A percentile compares a stretch with the other conserved stretches of the same genome.
Evolutionary conservation across 1,140 invertebrate genomes (phyloP).

Genomic region (Formica selysi): DNA sequence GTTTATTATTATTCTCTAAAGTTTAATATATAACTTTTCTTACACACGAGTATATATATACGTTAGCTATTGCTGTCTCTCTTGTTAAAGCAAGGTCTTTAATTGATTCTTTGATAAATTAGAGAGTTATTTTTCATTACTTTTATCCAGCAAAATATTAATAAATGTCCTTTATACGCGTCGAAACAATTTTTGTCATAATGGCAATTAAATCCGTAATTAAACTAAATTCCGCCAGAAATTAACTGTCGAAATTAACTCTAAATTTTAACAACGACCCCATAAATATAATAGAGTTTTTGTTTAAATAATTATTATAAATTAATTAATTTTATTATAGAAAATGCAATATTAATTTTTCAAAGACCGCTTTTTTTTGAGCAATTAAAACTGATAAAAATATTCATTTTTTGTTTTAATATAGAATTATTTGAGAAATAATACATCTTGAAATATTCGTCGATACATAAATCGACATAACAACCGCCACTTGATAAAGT

Average conservation of each 20-base stretch:
- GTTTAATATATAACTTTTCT: slow-evolving; percentile 2
- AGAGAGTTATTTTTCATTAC: neutral
- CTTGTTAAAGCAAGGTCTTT: neutral
- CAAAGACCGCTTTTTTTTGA: neutral
- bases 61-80: neutral
- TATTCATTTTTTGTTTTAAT: neutral
- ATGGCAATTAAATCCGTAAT: neutral
- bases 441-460: slow-evolving; percentile 1
- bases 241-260: neutral
- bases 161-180: neutral
- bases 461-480: neutral
- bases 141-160: neutral
- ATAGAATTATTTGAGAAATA: neutral
- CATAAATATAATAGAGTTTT: neutral
- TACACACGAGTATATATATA: no score
- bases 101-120: slow-evolving; percentile 16
- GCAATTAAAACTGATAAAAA: neutral
- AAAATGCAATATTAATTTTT: neutral
- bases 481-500: neutral
- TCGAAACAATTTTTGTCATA: slow-evolving; percentile 9
- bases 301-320: neutral
- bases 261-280: neutral
- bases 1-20: neutral
- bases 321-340: neutral
- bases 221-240: neutral